Evolutionary conservation across 2,113 vertebrate genomes (phyloP).

Genomic region (Scomber japonicus): DNA sequence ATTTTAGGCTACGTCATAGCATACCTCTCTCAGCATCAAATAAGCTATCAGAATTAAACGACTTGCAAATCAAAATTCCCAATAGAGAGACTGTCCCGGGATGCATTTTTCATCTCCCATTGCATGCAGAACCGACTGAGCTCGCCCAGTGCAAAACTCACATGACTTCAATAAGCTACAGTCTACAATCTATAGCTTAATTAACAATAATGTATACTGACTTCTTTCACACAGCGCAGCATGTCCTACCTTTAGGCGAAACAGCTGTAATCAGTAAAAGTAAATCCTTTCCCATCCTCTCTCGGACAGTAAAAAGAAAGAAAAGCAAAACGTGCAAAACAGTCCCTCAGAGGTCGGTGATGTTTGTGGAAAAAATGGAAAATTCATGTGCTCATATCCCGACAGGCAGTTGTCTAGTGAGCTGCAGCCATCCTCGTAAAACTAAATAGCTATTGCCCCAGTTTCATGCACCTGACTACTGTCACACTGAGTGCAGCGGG

Average conservation of each 20-base stretch:
- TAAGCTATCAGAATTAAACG: constrained; percentile 13
- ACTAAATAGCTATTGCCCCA: constrained; percentile 71
- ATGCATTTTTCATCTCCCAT: constrained; percentile 34
- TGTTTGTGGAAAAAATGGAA: constrained; percentile 9
- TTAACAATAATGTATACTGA: not conserved
- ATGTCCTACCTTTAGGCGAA: constrained; percentile 70
- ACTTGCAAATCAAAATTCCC: constrained; percentile 29
- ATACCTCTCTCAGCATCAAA: constrained; percentile 1
- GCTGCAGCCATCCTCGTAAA: constrained; percentile 71
- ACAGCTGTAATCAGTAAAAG: constrained; percentile 52
- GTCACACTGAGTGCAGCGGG: constrained; percentile 35
- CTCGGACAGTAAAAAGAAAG: not conserved
- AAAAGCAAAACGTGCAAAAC: constrained; percentile 1
- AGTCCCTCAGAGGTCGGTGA: constrained; percentile 42
- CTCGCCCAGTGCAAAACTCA: constrained; percentile 36
- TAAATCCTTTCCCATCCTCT: constrained; percentile 46
- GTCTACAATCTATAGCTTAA: constrained; percentile 26
- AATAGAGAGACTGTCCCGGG: constrained; percentile 38
- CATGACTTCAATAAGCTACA: constrained; percentile 25
- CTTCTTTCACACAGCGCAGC: constrained; percentile 25
- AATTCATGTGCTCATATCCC: constrained; percentile 44
- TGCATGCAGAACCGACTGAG: constrained; percentile 19
- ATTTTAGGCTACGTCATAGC: not conserved
- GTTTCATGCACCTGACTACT: constrained; percentile 64
- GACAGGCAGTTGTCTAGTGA: constrained; percentile 52